Conservation (phyloP, 2,888 invertebrate genomes). For the Sinhomidia bicolor region DNA sequence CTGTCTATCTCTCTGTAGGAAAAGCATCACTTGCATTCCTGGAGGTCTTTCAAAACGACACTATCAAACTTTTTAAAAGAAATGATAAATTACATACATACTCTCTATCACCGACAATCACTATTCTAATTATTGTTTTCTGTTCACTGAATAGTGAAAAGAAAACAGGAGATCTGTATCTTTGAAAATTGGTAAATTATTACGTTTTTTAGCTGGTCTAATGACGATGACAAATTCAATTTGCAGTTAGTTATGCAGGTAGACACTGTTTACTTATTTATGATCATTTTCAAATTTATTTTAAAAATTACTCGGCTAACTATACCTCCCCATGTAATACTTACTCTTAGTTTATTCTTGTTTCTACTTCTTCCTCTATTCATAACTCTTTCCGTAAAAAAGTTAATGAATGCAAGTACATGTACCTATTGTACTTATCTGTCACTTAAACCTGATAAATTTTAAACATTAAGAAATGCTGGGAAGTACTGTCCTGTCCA, state of each 20-base stretch:
- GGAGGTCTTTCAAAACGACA: background rate
- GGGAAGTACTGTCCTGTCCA: conserved; percentile 4
- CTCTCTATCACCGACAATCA: too few species aligned
- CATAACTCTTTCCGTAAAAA: background rate
- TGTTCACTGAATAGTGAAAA: background rate
- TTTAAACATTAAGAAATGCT: conserved; percentile 11
- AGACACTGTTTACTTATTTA: background rate
- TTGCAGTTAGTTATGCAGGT: background rate
- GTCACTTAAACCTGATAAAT: background rate
- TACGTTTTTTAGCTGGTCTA: background rate
- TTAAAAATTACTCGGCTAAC: background rate
- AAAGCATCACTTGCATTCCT: background rate
- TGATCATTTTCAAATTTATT: background rate
- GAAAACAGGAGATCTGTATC: background rate
- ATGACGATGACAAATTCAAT: background rate
- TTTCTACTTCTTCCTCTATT: background rate
- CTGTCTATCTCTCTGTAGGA: background rate
- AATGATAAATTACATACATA: too few species aligned
- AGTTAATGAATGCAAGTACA: too few species aligned
- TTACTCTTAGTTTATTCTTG: too few species aligned
- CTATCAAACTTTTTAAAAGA: too few species aligned
- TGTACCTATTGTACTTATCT: too few species aligned
- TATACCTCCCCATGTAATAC: background rate
- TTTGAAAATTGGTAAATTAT: background rate
- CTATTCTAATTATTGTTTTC: background rate